Percentiles rank a stretch among this genome's conserved stretches.
phyloP scores from a whole-genome alignment of 2,797 vertebrate species.

The Enteromius radiatus region DNA sequence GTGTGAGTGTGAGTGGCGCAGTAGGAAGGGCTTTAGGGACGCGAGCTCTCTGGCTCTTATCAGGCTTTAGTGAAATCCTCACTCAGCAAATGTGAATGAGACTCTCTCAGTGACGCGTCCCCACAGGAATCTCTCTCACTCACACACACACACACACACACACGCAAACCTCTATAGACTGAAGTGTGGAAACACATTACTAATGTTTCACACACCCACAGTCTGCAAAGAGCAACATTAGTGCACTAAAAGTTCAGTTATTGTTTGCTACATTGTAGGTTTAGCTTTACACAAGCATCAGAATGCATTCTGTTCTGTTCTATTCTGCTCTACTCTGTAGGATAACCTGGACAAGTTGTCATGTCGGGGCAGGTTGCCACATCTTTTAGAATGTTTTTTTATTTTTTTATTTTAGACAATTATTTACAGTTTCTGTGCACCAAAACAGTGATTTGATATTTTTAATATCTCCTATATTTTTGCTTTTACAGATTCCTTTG shows the following conservation, averaged over 20 bases:
- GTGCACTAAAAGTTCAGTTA: slow-evolving; percentile 8
- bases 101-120: slow-evolving; percentile 41
- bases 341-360: background rate
- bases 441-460: background rate
- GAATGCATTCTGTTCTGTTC: background rate
- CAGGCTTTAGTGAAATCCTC: slow-evolving; percentile 80
- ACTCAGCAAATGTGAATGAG: slow-evolving; percentile 81
- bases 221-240: background rate
- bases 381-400: background rate
- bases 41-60: slow-evolving; percentile 68
- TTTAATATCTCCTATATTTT: background rate
- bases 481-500: background rate
- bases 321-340: background rate
- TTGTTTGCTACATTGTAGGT: background rate
- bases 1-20: slow-evolving; percentile 65
- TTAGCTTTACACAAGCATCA: background rate
- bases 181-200: background rate
- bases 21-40: slow-evolving; percentile 74
- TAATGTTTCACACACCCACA: background rate
- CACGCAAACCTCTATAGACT: background rate
- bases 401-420: background rate
- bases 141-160: slow-evolving; percentile 10
- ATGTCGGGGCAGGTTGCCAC: background rate
- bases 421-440: background rate
- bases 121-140: slow-evolving; percentile 28